Percentiles rank a stretch among this genome's conserved stretches.
These are phyloP conservation scores for Manduca sexta DNA, from an alignment of 1,140 invertebrate species.

Conservation along the genomic window DNA sequence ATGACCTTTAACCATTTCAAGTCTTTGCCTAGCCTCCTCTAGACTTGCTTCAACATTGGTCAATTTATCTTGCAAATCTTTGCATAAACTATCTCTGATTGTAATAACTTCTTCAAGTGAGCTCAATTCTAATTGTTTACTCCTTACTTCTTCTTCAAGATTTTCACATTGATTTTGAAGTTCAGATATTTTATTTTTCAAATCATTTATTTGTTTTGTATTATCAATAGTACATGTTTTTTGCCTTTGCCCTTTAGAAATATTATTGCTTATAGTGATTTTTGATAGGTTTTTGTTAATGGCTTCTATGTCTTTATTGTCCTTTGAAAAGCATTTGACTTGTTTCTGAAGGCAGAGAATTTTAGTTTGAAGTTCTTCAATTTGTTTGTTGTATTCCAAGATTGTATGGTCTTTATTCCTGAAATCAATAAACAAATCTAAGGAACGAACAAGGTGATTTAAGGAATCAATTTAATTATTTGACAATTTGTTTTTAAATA, in stretches of 20 bases:
- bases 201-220: conserved; percentile 21
- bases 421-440: conserved; percentile 18
- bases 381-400: conserved; percentile 56
- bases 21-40: conserved; percentile 55
- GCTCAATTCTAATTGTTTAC: conserved; percentile 55
- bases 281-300: conserved; percentile 26
- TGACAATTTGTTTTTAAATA: too few species aligned
- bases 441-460: conserved; percentile 1
- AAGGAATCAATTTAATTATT: too few species aligned
- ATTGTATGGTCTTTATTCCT: conserved; percentile 65
- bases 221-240: conserved; percentile 8
- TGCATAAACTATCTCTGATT: conserved; percentile 60
- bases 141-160: conserved; percentile 52
- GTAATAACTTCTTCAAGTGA: conserved; percentile 59
- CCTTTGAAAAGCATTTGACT: conserved; percentile 28
- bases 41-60: conserved; percentile 44
- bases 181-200: conserved; percentile 37
- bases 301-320: conserved; percentile 28
- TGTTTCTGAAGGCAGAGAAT: conserved; percentile 41
- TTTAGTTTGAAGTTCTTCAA: conserved; percentile 58
- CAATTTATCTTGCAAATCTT: conserved; percentile 63
- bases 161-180: conserved; percentile 50
- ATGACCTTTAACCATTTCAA: conserved; percentile 68
- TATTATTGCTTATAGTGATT: conserved; percentile 24
- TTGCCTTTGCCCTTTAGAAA: conserved; percentile 16